Evolutionary conservation across 2,888 invertebrate species (phyloP), one percentile per base, ranked within the genome.

Genomic region (Caenorhabditis japonica): DNA sequence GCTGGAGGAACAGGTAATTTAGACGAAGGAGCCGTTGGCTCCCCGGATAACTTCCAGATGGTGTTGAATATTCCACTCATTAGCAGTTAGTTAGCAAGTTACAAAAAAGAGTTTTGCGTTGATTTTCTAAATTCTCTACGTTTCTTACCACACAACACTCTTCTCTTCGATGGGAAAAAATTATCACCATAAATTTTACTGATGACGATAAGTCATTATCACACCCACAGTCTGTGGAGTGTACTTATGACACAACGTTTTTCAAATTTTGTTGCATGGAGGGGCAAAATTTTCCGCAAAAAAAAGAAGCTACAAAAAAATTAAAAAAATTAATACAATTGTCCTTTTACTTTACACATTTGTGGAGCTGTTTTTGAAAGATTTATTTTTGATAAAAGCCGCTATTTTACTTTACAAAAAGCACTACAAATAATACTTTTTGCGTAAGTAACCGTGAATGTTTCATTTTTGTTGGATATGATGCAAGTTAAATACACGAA

Each of bases 151-250:
- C 23, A 12, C 13, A 13, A 8, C 2, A 25, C 5, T 27, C 19
- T 21, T 21, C 10, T 10, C 23, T 43, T 19, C 23, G 8, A 23
- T 21, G 8, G 43, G 49, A 56, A 66, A 56, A 56, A 66, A 36
- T 56, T 41, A 36, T 41, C 34, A 23, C 30, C 13, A 21, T 33
- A 15, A 2, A 44, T 10, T 41, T 41, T 8, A 30, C 17, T 27
- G 27, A 53, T 49, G 62, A 52, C 62, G 71, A 71, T 71, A 62
- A 71, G 62, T 64, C 62, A 71, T 71, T 71, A 71, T 71, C 71
- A 71, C 71, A 71, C 71, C 56, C 71, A 71, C 62, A 38, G 58
- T 58, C 71, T 62, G 25, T 51, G 33, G 56, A 56, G 49, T 68
- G 52, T 59, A 68, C 59, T 68, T 59, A 68, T 59, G 52, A 56